Percentiles rank a stretch among this genome's conserved stretches.
These are phyloP conservation scores for Vicugna pacos DNA, from an alignment of 2,113 vertebrate genomes.

Conservation along the genomic window DNA sequence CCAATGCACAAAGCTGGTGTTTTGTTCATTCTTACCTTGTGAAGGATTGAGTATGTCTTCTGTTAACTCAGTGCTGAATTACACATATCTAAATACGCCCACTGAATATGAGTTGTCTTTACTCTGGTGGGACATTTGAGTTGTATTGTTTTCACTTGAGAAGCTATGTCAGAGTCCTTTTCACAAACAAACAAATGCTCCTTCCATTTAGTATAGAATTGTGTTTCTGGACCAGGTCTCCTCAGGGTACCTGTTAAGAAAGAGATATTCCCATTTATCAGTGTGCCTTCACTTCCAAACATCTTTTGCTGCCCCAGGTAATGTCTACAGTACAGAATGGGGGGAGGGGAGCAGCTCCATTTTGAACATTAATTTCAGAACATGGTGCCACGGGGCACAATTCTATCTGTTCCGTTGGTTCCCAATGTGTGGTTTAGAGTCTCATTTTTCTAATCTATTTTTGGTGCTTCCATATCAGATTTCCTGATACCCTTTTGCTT, in stretches of 20 bases:
- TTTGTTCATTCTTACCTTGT: background rate
- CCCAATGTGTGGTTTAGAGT: background rate
- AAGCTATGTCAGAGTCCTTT: background rate
- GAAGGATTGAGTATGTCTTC: background rate
- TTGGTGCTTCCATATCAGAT: background rate
- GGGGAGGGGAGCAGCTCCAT: background rate
- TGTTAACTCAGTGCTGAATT: background rate
- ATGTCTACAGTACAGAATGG: background rate
- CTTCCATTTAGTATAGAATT: background rate
- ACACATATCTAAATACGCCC: background rate
- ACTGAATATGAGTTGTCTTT: background rate
- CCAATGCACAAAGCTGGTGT: background rate
- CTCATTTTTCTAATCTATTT: conserved; percentile 40
- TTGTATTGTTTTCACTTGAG: background rate
- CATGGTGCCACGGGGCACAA: background rate
- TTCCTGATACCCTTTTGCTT: conserved; percentile 27
- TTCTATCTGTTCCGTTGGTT: conserved; percentile 32
- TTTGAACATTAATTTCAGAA: conserved; percentile 41
- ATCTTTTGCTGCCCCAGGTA: conserved; percentile 19
- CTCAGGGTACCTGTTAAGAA: conserved; percentile 12
- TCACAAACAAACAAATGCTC: background rate
- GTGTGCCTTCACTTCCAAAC: conserved; percentile 17
- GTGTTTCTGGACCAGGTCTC: background rate
- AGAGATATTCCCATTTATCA: background rate
- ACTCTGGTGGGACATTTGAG: background rate